phyloP scores from a whole-genome alignment of 2,113 vertebrate species.

The Eptesicus fuscus region DNA sequence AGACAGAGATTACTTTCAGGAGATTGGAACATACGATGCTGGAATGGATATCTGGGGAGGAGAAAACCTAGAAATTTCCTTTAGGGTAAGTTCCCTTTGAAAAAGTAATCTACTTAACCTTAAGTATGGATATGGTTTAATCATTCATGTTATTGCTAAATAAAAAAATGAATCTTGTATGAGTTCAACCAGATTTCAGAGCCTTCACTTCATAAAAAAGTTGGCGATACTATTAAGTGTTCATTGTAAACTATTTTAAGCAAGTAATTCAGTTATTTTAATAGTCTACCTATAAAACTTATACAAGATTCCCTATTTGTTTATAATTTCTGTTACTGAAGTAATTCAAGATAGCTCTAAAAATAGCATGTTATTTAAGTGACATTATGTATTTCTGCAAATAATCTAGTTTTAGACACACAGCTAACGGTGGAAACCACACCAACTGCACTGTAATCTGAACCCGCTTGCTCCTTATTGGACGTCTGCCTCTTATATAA shows the following conservation, averaged over 20 bases:
- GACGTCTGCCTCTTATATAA: background rate
- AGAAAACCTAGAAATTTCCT: constrained; percentile 99
- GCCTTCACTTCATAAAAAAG: background rate
- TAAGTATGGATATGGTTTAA: background rate
- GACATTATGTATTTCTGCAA: background rate
- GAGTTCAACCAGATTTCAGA: constrained; percentile 49
- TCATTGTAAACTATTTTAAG: constrained; percentile 38
- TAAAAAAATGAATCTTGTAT: constrained; percentile 19
- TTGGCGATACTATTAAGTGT: background rate
- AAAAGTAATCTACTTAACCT: constrained; percentile 21
- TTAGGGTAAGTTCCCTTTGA: constrained; percentile 87
- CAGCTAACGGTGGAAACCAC: background rate
- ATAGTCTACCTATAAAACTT: background rate
- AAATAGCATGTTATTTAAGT: background rate
- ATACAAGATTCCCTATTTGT: background rate
- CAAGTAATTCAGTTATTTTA: constrained; percentile 34
- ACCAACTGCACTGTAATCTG: background rate
- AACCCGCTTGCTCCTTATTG: background rate
- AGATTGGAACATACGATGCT: constrained; percentile 98
- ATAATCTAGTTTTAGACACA: background rate
- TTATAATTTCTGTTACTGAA: constrained; percentile 29
- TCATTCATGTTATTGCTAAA: background rate
- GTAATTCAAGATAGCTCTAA: constrained; percentile 20
- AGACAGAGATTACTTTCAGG: constrained; percentile 98
- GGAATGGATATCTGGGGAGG: constrained; percentile 99